A percentile compares a stretch with the other conserved stretches of the same genome.
Evolutionary conservation across 1,140 invertebrate species (phyloP).

Genomic region (Gonioctena quinquepunctata): DNA sequence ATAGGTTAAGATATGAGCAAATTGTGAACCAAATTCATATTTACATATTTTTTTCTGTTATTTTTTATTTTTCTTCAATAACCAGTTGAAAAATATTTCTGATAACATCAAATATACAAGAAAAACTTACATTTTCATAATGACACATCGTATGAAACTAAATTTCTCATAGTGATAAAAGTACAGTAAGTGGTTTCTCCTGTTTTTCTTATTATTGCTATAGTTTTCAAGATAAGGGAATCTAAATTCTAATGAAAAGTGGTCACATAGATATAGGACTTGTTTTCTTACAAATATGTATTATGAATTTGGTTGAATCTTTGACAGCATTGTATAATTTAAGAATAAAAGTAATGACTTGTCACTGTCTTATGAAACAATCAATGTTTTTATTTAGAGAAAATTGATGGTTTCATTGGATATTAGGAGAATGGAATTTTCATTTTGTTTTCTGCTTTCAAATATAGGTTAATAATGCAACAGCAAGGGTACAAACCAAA

Average conservation of each 20-base stretch:
- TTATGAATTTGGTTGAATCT: not conserved
- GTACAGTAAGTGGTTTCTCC: too few species aligned
- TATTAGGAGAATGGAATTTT: constrained; percentile 19
- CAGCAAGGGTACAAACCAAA: constrained; percentile 96
- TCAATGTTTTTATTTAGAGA: not conserved
- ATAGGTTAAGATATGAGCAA: not conserved
- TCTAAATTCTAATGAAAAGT: too few species aligned
- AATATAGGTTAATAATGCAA: constrained; percentile 94
- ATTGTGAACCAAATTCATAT: constrained; percentile 9
- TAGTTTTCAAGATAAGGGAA: too few species aligned
- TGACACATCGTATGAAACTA: too few species aligned
- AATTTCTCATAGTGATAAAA: too few species aligned
- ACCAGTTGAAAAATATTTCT: too few species aligned
- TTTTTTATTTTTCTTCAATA: too few species aligned
- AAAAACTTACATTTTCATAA: too few species aligned
- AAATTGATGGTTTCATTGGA: constrained; percentile 42
- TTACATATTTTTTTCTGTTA: not conserved
- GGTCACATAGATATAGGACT: too few species aligned
- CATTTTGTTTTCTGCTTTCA: constrained; percentile 16
- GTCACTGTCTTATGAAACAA: not conserved
- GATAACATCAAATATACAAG: too few species aligned
- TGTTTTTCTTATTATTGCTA: too few species aligned
- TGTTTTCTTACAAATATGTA: too few species aligned
- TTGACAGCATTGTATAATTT: not conserved
- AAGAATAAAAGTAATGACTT: not conserved